Evolutionary conservation across 2,888 invertebrate species (phyloP).

Genomic region (Achlya flavicornis): DNA sequence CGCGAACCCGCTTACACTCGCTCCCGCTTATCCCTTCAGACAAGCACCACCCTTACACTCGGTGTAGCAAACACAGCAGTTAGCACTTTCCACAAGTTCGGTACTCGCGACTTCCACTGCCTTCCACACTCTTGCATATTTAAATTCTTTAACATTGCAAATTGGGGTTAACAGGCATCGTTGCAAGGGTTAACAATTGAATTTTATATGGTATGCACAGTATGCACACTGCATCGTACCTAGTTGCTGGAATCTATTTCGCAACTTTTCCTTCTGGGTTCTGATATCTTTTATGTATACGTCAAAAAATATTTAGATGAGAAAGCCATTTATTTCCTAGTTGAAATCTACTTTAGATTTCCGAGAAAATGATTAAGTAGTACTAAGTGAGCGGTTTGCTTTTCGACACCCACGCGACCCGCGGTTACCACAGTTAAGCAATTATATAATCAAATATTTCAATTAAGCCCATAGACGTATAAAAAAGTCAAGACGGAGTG

Average conservation of each 20-base stretch:
- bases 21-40: conserved; percentile 9
- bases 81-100: conserved; percentile 26
- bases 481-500: no score
- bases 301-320: background rate
- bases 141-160: conserved; percentile 55
- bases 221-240: background rate
- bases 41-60: conserved; percentile 13
- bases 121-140: conserved; percentile 58
- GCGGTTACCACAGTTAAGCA: no score
- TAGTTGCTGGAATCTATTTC: background rate
- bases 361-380: no score
- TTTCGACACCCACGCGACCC: no score
- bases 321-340: no score
- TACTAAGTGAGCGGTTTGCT: no score
- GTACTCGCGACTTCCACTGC: conserved; percentile 29
- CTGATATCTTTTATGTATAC: no score
- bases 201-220: conserved; percentile 20
- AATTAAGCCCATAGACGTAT: no score
- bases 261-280: background rate
- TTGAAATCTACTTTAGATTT: no score
- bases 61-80: conserved; percentile 25
- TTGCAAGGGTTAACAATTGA: conserved; percentile 30
- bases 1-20: no score
- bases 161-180: conserved; percentile 45
- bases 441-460: background rate